These are phyloP conservation scores for Catocala fraxini DNA, from an alignment of 2,888 invertebrate genomes.

Conservation along the genomic window DNA sequence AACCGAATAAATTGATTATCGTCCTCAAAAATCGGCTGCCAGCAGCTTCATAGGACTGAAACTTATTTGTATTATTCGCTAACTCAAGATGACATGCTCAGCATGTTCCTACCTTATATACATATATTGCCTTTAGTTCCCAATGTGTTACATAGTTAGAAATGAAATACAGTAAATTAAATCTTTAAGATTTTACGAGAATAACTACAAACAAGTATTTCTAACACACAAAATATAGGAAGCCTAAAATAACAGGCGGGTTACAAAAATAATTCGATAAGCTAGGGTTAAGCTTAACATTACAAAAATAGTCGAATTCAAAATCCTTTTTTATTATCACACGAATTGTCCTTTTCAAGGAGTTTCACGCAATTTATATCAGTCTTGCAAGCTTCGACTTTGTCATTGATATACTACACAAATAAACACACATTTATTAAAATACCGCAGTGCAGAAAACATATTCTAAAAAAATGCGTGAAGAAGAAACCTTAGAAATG, in stretches of 20 bases:
- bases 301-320: conserved; percentile 78
- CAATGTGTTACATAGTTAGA: conserved; percentile 25
- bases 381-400: conserved; percentile 83
- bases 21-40: conserved; percentile 36
- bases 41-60: conserved; percentile 35
- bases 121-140: conserved; percentile 51
- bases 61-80: conserved; percentile 13
- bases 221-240: conserved; percentile 19
- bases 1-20: conserved; percentile 8
- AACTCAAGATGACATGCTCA: conserved; percentile 53
- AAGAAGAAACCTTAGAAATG: conserved; percentile 13
- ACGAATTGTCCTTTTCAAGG: conserved; percentile 79
- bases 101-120: conserved; percentile 46
- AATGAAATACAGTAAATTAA: conserved; percentile 1
- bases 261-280: conserved; percentile 37
- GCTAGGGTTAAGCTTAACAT: conserved; percentile 57
- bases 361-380: conserved; percentile 66
- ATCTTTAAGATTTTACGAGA: conserved; percentile 13
- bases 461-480: conserved; percentile 23
- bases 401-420: conserved; percentile 60
- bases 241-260: conserved; percentile 20
- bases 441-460: conserved; percentile 32
- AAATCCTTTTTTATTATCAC: conserved; percentile 71
- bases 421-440: conserved; percentile 27
- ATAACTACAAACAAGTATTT: conserved; percentile 14